Evolutionary conservation across 1,140 invertebrate species (phyloP).

Genomic region (Cylas formicarius): DNA sequence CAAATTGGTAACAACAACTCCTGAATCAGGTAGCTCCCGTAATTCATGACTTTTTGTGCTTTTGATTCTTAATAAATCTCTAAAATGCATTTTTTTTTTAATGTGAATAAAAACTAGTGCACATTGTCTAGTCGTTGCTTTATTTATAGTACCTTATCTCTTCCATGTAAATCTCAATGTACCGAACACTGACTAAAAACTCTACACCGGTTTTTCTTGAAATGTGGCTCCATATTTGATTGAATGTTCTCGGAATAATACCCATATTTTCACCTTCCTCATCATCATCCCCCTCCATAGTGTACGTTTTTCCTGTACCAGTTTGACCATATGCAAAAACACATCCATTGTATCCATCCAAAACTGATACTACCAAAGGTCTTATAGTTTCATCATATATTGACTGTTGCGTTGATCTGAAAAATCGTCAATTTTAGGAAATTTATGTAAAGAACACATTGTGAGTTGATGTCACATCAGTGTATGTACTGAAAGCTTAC

Average conservation of each 20-base stretch:
- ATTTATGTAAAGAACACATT: not conserved
- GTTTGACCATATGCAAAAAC: constrained; percentile 97
- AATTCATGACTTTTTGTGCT: constrained; percentile 62
- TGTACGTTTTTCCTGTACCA: constrained; percentile 53
- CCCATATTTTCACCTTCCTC: constrained; percentile 59
- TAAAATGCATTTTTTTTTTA: too few species aligned
- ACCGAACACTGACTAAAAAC: constrained; percentile 86
- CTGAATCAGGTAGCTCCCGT: constrained; percentile 61
- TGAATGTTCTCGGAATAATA: constrained; percentile 90
- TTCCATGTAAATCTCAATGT: constrained; percentile 93
- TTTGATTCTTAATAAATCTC: constrained; percentile 86
- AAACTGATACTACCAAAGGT: constrained; percentile 89
- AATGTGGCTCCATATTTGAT: constrained; percentile 93
- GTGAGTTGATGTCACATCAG: constrained; percentile 3
- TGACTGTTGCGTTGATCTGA: constrained; percentile 77
- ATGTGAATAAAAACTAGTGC: too few species aligned
- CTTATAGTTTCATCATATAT: constrained; percentile 93
- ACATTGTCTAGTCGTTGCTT: not conserved
- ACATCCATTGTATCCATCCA: constrained; percentile 94
- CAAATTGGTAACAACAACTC: constrained; percentile 90
- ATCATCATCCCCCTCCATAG: constrained; percentile 71
- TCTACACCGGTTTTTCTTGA: constrained; percentile 76
- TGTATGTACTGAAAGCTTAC: constrained; percentile 33
- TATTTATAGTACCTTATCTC: constrained; percentile 51
- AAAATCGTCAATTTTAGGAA: too few species aligned